A percentile compares a stretch with the other conserved stretches of the same genome.
Evolutionary conservation across 1,140 invertebrate genomes (phyloP).

Genomic region (Yoshiicerus persimilis): DNA sequence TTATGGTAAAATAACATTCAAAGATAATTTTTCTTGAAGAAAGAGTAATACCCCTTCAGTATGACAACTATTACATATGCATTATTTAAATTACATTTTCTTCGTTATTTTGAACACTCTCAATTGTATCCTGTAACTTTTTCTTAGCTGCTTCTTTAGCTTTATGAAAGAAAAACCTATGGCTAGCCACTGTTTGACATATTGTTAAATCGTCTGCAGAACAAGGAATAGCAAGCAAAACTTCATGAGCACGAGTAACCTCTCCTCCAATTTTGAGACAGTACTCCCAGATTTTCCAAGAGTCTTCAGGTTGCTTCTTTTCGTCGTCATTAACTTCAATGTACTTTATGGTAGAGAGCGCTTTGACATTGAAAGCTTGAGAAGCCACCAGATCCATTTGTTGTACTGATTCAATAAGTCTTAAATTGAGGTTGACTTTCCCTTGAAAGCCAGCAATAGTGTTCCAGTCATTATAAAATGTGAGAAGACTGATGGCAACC

Average conservation of each 20-base stretch:
- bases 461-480: constrained; percentile 41
- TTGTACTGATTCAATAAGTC: background rate
- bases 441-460: constrained; percentile 17
- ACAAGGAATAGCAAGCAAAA: background rate
- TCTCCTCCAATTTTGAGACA: background rate
- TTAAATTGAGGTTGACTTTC: constrained; percentile 1
- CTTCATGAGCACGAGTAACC: background rate
- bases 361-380: background rate
- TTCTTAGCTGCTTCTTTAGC: background rate
- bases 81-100: no score
- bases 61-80: no score
- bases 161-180: background rate
- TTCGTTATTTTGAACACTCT: no score
- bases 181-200: background rate
- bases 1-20: no score
- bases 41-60: no score
- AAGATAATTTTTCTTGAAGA: no score
- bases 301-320: background rate
- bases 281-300: background rate
- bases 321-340: background rate
- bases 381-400: background rate
- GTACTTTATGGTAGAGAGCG: background rate
- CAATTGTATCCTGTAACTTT: background rate
- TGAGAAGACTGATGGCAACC: constrained; percentile 67
- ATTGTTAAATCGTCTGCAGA: background rate